Evolutionary conservation across 2,113 vertebrate genomes (phyloP), one percentile per base, ranked within the genome.

Genomic region (Nothoprocta pentlandii): DNA sequence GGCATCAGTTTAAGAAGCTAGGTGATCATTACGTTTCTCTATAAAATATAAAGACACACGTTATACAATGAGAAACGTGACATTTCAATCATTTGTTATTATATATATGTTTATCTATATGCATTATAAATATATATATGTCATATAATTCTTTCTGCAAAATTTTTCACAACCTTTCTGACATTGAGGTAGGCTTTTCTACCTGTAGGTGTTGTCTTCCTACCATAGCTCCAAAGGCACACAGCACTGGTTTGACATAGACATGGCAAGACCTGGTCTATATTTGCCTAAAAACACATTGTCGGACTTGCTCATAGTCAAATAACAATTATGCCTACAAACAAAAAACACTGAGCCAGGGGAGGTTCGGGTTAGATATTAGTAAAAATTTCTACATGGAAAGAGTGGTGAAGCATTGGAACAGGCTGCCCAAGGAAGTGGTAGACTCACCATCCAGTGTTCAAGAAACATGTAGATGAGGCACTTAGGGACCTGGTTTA

Each of bases 101-200:
- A 46, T 47, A 68, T 84, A 9, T 39, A 39, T 39, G 6, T 39
- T 8, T 39, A 39, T 39, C 6, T 39, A 39, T 39, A 39, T 39
- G 36, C 36, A 39, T 39, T 39, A 8, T 39, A 39, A 8, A 39
- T 39, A 83, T 53, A 74, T 9, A 26, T 53, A 62, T 10, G 5
- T 83, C 68, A 46, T 53, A 49, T 21, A 16, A 89, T 53, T 30
- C 22, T 88, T 92, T 49, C 3, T 1, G 49, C 10, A 79, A 71
- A 81, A 53, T 61, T 66, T 80, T 78, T 81, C 71, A 56, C n/a
- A 85, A 51, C 80, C 14, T 49, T 93, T n/a, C 79, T 95, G 82
- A 76, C 34, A 79, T 36, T 76, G 69, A 85, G 62, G 80, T 87
- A 58, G 56, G 86, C 30, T 42, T 86, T 61, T 90, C 68, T 90